A percentile compares a stretch with the other conserved stretches of the same genome.
Conservation (phyloP, 2,888 invertebrate genomes). For the Eupithecia pulchellata region DNA sequence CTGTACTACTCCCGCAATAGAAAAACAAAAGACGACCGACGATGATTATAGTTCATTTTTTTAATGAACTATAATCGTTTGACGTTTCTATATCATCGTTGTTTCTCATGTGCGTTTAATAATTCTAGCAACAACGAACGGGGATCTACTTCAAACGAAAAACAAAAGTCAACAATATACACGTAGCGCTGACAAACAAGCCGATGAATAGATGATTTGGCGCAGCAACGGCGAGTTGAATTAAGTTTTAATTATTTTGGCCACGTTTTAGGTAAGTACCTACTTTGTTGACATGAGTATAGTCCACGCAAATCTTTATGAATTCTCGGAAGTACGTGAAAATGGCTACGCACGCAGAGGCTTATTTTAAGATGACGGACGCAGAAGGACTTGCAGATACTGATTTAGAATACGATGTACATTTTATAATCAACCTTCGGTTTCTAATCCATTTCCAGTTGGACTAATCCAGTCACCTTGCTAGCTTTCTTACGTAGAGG, state of each 20-base stretch:
- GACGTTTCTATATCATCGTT: not conserved
- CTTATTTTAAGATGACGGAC: too few species aligned
- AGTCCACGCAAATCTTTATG: too few species aligned
- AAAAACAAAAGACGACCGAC: too few species aligned
- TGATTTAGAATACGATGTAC: not conserved
- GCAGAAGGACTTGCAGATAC: too few species aligned
- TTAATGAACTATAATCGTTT: too few species aligned
- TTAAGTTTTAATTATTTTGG: not conserved
- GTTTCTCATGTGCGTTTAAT: not conserved
- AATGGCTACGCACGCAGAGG: too few species aligned
- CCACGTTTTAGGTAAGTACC: too few species aligned
- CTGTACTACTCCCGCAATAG: too few species aligned
- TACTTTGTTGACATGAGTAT: not conserved
- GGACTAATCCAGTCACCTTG: not conserved
- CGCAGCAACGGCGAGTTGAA: not conserved
- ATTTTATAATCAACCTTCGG: not conserved
- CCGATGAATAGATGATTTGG: not conserved
- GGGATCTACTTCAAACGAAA: not conserved
- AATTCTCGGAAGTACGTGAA: too few species aligned
- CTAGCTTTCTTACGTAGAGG: not conserved
- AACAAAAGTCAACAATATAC: not conserved
- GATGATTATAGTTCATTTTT: too few species aligned
- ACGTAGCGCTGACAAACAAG: constrained; percentile 1
- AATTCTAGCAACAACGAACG: not conserved
- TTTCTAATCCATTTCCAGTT: not conserved